Base-by-base conservation (phyloP, 2,888 invertebrate species). In the Hirtodrosophila alboralis region DNA sequence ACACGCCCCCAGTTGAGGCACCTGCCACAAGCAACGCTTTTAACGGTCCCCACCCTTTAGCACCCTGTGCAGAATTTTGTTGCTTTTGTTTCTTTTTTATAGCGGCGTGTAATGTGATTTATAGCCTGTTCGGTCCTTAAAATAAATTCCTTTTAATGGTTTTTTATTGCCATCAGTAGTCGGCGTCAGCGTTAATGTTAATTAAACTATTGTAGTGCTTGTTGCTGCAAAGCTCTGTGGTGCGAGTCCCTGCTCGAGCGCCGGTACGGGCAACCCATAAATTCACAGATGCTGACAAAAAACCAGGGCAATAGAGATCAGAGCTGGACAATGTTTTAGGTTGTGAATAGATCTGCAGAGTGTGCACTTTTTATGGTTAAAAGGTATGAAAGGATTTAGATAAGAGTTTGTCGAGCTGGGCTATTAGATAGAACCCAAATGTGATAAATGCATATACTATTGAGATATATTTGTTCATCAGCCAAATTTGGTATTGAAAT, bases 161-260 rank as follows among this genome's bases (percentile, higher is more conserved):
- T 85, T 85, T 80, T 85, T 79, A 79, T 85, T 79, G 79, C 79
- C 79, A 63, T 73, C 85, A 85, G 85, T 83, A 85, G 85, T 85
- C 63, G 65, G 52, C 67, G 72, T 74, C 75, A 65, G 83, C 85
- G 83, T 83, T 80, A 85, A 80, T 80, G 86, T 85, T 80, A 80
- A 80, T 80, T 85, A 80, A 85, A 80, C 79, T 85, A 80, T 85
- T 83, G 64, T 85, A 83, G 64, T 67, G 71, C 76, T 64, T 61
- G 66, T 58, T 45, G 53, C 58, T 34, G 63, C 26, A 37, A 28
- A 43, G 13, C 18, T 10, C 36, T n/a, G 18, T n/a, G 30, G 13
- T 18, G 36, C 12, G 14, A 21, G 33, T 21, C 34, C 43, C 36
- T 38, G 37, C 30, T 37, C 28, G 43, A 18, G 21, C 40, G 43